Evolutionary conservation across 2,797 vertebrate genomes (phyloP).

Genomic region (Bovichtus diacanthus): DNA sequence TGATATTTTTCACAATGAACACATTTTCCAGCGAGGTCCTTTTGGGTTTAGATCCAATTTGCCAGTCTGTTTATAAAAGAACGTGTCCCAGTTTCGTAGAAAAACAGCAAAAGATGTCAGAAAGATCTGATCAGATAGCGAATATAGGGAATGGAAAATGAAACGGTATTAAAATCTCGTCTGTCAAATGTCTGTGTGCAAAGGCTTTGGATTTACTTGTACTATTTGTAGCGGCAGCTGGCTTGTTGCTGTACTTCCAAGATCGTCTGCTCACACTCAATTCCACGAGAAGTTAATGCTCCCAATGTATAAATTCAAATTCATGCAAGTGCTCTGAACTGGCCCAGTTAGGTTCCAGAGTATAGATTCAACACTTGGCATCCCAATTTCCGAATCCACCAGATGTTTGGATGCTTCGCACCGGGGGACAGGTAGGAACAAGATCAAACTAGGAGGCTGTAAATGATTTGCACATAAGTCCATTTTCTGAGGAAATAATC

Average conservation of each 20-base stretch:
- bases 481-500: slow-evolving; percentile 63
- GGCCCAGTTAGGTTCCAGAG: slow-evolving; percentile 58
- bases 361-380: slow-evolving; percentile 51
- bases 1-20: slow-evolving; percentile 40
- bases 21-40: slow-evolving; percentile 46
- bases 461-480: slow-evolving; percentile 51
- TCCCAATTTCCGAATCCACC: slow-evolving; percentile 62
- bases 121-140: slow-evolving; percentile 43
- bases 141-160: slow-evolving; percentile 48
- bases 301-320: slow-evolving; percentile 43
- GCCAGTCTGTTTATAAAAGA: slow-evolving; percentile 55
- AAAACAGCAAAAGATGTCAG: slow-evolving; percentile 52
- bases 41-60: slow-evolving; percentile 62
- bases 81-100: slow-evolving; percentile 45
- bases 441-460: slow-evolving; percentile 70
- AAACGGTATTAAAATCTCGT: slow-evolving; percentile 57
- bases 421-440: slow-evolving; percentile 52
- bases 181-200: slow-evolving; percentile 44
- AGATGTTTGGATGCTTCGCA: slow-evolving; percentile 69
- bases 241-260: slow-evolving; percentile 19
- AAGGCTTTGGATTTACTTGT: slow-evolving; percentile 38
- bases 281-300: slow-evolving; percentile 25
- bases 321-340: slow-evolving; percentile 37
- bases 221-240: slow-evolving; percentile 31
- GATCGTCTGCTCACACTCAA: slow-evolving; percentile 1